phyloP scores from a whole-genome alignment of 2,797 vertebrate genomes.

The Microctenopoma stevenorrisi region DNA sequence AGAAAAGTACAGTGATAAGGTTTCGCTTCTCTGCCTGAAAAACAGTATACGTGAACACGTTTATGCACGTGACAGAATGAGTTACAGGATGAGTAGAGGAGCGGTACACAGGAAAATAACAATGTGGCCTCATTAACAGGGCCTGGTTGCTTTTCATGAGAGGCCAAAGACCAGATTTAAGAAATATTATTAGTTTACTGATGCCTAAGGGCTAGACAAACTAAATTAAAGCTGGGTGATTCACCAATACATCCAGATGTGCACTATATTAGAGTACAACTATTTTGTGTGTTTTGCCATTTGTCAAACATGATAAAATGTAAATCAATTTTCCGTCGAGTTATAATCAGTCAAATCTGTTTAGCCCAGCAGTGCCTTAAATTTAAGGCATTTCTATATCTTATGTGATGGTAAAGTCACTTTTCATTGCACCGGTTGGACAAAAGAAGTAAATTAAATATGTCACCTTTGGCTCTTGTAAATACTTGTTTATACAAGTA shows the following conservation, averaged over 20 bases:
- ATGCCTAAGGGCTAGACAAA: not conserved
- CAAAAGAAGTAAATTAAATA: not conserved
- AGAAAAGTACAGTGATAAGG: constrained; percentile 34
- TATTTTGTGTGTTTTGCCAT: not conserved
- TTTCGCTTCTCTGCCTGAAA: constrained; percentile 9
- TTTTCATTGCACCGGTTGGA: not conserved
- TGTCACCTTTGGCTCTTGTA: not conserved
- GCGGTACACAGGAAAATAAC: not conserved
- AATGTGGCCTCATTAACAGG: not conserved
- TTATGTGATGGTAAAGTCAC: too few relatives aligned
- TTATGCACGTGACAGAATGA: not conserved
- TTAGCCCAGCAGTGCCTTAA: too few relatives aligned
- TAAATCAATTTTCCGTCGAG: not conserved
- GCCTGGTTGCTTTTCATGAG: not conserved
- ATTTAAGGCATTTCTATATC: too few relatives aligned
- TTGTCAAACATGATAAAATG: not conserved
- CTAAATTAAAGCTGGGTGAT: not conserved
- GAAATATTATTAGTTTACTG: not conserved
- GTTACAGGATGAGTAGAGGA: not conserved
- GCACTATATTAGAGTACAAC: not conserved
- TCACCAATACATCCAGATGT: not conserved
- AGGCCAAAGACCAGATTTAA: not conserved
- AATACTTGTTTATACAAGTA: not conserved
- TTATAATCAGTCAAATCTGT: not conserved
- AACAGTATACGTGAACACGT: not conserved